Conservation (phyloP, 2,113 vertebrate species). For the Cervus canadensis region DNA sequence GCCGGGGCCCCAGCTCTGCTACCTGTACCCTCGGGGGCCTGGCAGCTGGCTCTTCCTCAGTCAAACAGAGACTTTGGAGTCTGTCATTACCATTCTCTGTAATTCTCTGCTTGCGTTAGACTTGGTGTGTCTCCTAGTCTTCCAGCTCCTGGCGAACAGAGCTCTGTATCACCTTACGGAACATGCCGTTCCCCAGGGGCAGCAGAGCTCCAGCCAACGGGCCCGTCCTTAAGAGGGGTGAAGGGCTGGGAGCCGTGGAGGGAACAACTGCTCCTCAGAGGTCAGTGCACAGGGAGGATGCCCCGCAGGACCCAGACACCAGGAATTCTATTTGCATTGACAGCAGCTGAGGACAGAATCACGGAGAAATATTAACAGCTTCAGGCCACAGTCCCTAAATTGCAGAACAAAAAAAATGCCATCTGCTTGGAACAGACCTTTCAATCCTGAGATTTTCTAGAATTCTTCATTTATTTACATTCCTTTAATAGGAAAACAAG, state of each 20-base stretch:
- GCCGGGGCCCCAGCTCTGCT: not conserved
- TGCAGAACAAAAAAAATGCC: not conserved
- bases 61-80: not conserved
- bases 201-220: not conserved
- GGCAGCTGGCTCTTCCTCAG: not conserved
- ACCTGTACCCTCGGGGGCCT: accelerated
- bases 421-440: constrained; percentile 32
- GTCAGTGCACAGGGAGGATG: not conserved
- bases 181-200: not conserved
- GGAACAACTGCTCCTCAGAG: constrained; percentile 49
- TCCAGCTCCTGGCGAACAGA: not conserved
- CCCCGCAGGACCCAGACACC: constrained; percentile 18
- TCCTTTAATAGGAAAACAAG: constrained; percentile 13
- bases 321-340: constrained; percentile 68
- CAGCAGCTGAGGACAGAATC: constrained; percentile 66
- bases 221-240: not conserved
- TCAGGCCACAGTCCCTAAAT: constrained; percentile 39
- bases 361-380: constrained; percentile 75
- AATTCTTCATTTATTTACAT: constrained; percentile 5
- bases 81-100: not conserved
- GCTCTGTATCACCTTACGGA: not conserved
- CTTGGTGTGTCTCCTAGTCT: not conserved
- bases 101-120: not conserved
- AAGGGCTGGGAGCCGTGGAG: constrained; percentile 34
- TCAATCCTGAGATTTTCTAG: constrained; percentile 18